Evolutionary conservation across 2,113 vertebrate genomes (phyloP).

Genomic region (Myiozetetes cayanensis): DNA sequence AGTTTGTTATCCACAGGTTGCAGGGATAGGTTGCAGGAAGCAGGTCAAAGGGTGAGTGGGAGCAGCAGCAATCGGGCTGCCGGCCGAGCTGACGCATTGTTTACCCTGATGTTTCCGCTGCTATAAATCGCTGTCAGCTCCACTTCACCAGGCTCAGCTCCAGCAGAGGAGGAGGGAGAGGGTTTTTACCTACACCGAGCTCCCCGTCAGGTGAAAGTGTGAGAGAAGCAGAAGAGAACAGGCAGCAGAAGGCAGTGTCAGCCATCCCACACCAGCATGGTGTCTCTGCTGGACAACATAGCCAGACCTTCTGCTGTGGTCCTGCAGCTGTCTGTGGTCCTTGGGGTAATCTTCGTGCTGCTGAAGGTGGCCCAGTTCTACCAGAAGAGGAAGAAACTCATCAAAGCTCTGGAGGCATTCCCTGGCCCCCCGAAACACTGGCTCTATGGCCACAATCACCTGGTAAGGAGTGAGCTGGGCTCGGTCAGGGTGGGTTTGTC

Average conservation of each 20-base stretch:
- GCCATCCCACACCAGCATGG: neutral
- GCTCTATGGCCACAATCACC: constrained; percentile 72
- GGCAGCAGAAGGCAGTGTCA: neutral
- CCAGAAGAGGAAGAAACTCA: constrained; percentile 24
- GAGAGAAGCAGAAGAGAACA: neutral
- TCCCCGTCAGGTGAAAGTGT: fast-evolving
- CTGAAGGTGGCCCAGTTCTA: constrained; percentile 60
- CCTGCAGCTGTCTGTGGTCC: constrained; percentile 45
- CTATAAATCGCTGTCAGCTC: neutral
- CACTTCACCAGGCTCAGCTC: neutral
- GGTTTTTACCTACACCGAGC: neutral
- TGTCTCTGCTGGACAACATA: neutral
- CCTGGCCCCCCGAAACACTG: constrained; percentile 75
- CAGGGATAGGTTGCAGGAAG: neutral
- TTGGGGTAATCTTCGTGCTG: constrained; percentile 56
- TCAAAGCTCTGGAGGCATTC: constrained; percentile 68
- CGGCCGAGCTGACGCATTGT: neutral
- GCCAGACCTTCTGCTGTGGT: neutral
- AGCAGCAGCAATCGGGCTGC: fast-evolving
- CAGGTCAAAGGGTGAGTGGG: neutral
- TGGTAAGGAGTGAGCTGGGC: constrained; percentile 63
- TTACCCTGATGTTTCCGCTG: neutral
- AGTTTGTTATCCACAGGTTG: neutral
- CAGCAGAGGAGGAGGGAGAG: neutral
- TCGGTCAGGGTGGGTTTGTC: neutral